Conservation (phyloP, 37 sponge, comb jelly and placozoan species). For the Spongilla lacustris region DNA sequence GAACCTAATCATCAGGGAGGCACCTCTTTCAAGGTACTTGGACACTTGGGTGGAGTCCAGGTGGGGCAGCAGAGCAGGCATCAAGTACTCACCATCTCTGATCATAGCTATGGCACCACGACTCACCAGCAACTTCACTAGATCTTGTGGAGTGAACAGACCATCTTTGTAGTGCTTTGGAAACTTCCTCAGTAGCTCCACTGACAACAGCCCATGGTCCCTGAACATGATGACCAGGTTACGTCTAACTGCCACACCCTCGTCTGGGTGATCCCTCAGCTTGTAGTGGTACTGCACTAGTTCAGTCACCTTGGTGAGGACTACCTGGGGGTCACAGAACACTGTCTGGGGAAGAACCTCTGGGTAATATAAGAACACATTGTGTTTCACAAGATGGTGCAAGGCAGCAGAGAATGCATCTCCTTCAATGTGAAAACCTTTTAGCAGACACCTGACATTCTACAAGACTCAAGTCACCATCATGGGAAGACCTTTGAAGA, state of each 20-base stretch:
- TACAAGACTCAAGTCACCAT: too few species aligned
- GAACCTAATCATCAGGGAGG: too few species aligned
- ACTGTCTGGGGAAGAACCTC: neutral
- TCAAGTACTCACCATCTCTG: neutral
- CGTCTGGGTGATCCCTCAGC: neutral
- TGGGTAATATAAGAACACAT: slow-evolving; percentile 3
- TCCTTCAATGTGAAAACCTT: too few species aligned
- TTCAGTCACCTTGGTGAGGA: slow-evolving; percentile 12
- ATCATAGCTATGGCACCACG: neutral
- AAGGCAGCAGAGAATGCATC: slow-evolving; percentile 1
- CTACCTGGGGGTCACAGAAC: slow-evolving; percentile 6
- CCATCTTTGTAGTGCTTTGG: neutral
- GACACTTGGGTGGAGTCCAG: too few species aligned
- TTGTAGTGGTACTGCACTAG: neutral
- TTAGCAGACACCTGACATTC: too few species aligned
- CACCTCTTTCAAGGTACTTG: too few species aligned
- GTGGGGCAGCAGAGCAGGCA: neutral
- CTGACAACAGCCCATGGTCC: neutral
- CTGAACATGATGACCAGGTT: slow-evolving; percentile 8
- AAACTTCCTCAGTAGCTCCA: neutral
- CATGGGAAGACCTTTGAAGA: too few species aligned
- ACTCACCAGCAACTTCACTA: neutral
- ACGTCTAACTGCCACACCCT: neutral
- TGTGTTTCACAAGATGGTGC: neutral
- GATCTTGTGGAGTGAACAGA: slow-evolving; percentile 1